These are phyloP conservation scores for Carollia perspicillata DNA, from an alignment of 2,113 vertebrate species.

Conservation along the genomic window DNA sequence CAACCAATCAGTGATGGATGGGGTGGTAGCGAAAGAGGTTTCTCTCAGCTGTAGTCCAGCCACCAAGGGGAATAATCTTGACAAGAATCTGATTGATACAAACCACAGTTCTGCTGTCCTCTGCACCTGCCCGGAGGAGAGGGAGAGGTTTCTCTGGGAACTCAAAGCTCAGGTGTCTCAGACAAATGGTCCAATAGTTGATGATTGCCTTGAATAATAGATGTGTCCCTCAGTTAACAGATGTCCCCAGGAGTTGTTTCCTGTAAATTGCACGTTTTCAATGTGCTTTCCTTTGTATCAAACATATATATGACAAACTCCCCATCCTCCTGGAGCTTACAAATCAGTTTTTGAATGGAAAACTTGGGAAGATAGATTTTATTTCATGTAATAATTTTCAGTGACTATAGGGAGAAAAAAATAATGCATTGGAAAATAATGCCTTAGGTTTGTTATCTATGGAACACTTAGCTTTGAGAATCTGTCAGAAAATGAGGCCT, in stretches of 20 bases:
- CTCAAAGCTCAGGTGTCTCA: slow-evolving; percentile 17
- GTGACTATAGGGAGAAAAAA: neutral
- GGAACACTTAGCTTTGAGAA: slow-evolving; percentile 37
- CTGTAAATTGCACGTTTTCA: slow-evolving; percentile 39
- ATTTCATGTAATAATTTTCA: slow-evolving; percentile 53
- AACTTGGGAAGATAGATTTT: slow-evolving; percentile 61
- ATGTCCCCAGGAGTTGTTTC: neutral
- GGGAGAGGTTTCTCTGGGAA: neutral
- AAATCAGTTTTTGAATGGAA: slow-evolving; percentile 60
- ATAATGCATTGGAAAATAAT: neutral
- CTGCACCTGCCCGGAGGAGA: neutral
- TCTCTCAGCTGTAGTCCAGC: neutral
- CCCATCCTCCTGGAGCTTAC: slow-evolving; percentile 3
- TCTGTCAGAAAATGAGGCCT: slow-evolving; percentile 31
- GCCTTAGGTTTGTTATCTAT: slow-evolving; percentile 4
- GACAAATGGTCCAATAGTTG: slow-evolving; percentile 23
- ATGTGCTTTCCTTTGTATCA: slow-evolving; percentile 46
- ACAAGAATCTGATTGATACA: neutral
- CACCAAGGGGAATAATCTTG: neutral
- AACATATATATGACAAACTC: slow-evolving; percentile 6
- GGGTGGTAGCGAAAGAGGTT: neutral
- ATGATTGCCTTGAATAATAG: slow-evolving; percentile 44
- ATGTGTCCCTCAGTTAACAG: slow-evolving; percentile 26
- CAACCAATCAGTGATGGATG: neutral
- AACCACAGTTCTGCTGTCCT: neutral